These are phyloP conservation scores for Harpalus rubripes DNA, from an alignment of 2,888 invertebrate species.

Conservation along the genomic window DNA sequence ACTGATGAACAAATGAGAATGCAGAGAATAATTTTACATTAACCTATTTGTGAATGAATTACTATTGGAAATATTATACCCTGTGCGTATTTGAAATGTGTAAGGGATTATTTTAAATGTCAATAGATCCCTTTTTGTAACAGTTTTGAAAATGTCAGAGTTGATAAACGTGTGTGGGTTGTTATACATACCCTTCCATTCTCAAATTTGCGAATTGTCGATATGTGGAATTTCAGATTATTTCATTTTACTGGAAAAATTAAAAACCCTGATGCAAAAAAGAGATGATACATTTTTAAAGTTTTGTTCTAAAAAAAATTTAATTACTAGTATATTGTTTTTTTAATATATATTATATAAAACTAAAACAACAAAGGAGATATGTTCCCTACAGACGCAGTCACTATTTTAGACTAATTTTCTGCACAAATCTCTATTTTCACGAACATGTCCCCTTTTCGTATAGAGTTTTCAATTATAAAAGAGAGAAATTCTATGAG, in stretches of 20 bases:
- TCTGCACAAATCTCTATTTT: too few species aligned
- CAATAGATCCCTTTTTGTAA: conserved; percentile 34
- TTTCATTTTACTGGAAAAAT: conserved; percentile 36
- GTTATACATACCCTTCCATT: conserved; percentile 25
- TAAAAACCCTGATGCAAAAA: too few species aligned
- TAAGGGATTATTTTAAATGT: conserved; percentile 51
- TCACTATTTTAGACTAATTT: too few species aligned
- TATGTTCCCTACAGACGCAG: too few species aligned
- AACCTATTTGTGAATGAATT: conserved; percentile 14
- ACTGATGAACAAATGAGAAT: background rate
- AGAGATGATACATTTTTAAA: too few species aligned
- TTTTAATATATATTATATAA: too few species aligned
- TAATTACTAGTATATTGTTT: too few species aligned
- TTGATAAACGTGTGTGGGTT: conserved; percentile 41
- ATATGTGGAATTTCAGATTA: conserved; percentile 8
- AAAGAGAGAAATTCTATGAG: background rate
- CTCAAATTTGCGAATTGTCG: conserved; percentile 39
- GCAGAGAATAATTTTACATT: background rate
- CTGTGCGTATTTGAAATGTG: conserved; percentile 23
- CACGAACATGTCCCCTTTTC: too few species aligned
- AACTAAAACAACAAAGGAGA: too few species aligned
- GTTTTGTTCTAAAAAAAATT: too few species aligned
- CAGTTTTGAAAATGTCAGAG: conserved; percentile 44
- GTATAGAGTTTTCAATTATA: too few species aligned
- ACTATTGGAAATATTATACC: conserved; percentile 16